Base-by-base conservation (phyloP, 1,140 invertebrate genomes). In the Piezodorus guildinii region DNA sequence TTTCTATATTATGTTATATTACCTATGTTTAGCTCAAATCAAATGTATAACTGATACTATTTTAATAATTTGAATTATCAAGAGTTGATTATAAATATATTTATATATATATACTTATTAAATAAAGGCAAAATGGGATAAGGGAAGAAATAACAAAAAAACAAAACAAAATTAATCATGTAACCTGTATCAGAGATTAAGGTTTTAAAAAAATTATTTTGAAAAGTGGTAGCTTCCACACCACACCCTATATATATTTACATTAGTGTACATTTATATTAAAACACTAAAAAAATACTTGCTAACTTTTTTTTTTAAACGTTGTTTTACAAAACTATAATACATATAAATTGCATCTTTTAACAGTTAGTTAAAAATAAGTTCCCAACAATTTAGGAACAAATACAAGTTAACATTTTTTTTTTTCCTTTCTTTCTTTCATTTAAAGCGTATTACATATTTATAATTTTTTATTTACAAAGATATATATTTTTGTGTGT, bases 261-360 rank as follows among this genome's bases (percentile, higher is more conserved):
- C 62, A 62, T 30, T 51, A 49, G 45, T 62, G 62, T 62, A 62
- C 62, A 62, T 62, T 25, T 25, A 62, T 62, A 60, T 34, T 62
- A 52, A 61, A 62, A 62, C 62, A 62, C 62, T 62, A 62, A 62
- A 62, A 62, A 62, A 62, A 62, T 62, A 62, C 62, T 44, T 62
- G 44, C 62, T 51, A 62, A 49, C 34, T 62, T 62, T 62, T 62
- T 62, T 49, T 62, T 62, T 62, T 62, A 52, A 62, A 62, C 46
- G 30, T 21, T 62, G 62, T 62, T 62, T 62, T 62, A 62, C 62
- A 62, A 62, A 62, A 62, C 62, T 62, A 62, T 62, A 62, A 52
- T 62, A 62, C 62, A 62, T 60, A 43, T 60, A 60, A 39, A 60
- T 60, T 60, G 58, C 58, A 60, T 43, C 43, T 43, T 60, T 60